Percentiles rank a stretch among this genome's conserved stretches.
Conservation (phyloP, 2,888 invertebrate genomes). For the Unio pictorum region DNA sequence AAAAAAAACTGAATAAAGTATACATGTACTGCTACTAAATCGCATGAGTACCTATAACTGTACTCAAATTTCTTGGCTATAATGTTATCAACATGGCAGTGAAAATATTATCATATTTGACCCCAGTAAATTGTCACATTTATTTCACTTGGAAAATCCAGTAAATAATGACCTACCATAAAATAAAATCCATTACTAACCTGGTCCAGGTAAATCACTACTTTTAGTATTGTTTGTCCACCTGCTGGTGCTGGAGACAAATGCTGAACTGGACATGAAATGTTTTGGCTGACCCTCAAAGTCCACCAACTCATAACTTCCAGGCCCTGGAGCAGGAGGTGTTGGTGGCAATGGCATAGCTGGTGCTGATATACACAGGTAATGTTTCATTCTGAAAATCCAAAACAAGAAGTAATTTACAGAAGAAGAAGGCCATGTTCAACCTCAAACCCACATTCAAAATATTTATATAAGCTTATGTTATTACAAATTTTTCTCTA, state of each 20-base stretch:
- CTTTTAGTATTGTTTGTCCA: conserved; percentile 49
- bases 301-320: conserved; percentile 65
- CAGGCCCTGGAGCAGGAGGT: conserved; percentile 67
- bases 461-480: too few relatives aligned
- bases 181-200: conserved; percentile 34
- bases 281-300: conserved; percentile 67
- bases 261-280: conserved; percentile 69
- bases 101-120: too few relatives aligned
- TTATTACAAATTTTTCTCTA: too few relatives aligned
- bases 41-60: too few relatives aligned
- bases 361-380: conserved; percentile 71
- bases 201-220: conserved; percentile 63
- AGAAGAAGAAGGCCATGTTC: not conserved
- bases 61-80: too few relatives aligned
- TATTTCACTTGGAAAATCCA: too few relatives aligned
- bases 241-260: conserved; percentile 69
- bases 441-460: not conserved
- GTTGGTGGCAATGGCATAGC: conserved; percentile 69
- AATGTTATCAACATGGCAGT: too few relatives aligned
- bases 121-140: too few relatives aligned
- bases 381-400: conserved; percentile 67
- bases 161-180: too few relatives aligned
- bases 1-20: too few relatives aligned
- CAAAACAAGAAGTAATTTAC: not conserved
- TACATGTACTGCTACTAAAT: too few relatives aligned